These are phyloP conservation scores for Bombyx mandarina DNA, from an alignment of 1,140 invertebrate genomes.

Conservation along the genomic window DNA sequence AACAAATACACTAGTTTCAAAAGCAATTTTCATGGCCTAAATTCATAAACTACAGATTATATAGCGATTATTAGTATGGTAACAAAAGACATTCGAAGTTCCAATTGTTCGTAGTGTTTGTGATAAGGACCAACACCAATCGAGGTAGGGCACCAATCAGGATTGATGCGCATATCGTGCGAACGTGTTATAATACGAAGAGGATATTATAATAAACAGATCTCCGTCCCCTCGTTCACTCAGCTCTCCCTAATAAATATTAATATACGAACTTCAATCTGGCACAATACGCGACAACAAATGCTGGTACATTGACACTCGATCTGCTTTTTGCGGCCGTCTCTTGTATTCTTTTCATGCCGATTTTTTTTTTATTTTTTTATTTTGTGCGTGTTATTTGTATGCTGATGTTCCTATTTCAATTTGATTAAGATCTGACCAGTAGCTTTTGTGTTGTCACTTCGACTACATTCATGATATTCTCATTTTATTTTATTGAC, in stretches of 20 bases:
- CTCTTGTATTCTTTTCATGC: slow-evolving; percentile 13
- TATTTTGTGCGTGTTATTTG: not conserved
- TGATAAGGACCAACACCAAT: not conserved
- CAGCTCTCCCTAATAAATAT: slow-evolving; percentile 62
- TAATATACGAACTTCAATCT: slow-evolving; percentile 63
- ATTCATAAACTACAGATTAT: too few species aligned
- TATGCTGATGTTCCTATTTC: too few species aligned
- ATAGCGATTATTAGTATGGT: too few species aligned
- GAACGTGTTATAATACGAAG: slow-evolving; percentile 61
- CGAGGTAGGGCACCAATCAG: slow-evolving; percentile 26
- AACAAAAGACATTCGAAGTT: too few species aligned
- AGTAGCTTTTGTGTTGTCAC: too few species aligned
- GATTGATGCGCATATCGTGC: slow-evolving; percentile 45
- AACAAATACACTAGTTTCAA: too few species aligned
- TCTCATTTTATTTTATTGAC: too few species aligned
- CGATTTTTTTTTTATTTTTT: slow-evolving; percentile 6
- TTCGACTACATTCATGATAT: too few species aligned
- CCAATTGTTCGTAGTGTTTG: too few species aligned
- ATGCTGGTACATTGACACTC: slow-evolving; percentile 67
- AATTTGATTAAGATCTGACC: too few species aligned
- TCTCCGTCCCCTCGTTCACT: slow-evolving; percentile 28
- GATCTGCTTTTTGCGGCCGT: slow-evolving; percentile 51
- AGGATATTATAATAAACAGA: slow-evolving; percentile 70
- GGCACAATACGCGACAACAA: slow-evolving; percentile 36
- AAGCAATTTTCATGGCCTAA: too few species aligned